Conservation (phyloP, 2,888 invertebrate genomes). For the Entomobrya proxima region DNA sequence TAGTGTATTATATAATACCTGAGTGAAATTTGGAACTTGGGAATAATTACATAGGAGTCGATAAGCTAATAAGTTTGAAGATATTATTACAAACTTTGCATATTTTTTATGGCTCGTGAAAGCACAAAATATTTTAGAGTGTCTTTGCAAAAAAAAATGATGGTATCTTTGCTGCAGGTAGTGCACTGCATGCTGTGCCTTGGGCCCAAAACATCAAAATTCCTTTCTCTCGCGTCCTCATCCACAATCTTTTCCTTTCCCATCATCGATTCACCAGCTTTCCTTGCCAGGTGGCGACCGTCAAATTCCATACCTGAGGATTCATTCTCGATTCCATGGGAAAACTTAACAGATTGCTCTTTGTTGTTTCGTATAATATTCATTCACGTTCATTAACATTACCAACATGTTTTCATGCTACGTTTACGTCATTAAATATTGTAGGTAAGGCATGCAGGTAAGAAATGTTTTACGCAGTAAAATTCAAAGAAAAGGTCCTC, state of each 20-base stretch:
- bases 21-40: no score
- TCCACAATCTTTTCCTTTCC: conserved; percentile 51
- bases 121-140: no score
- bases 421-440: neutral
- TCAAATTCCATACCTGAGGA: conserved; percentile 66
- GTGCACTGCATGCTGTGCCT: neutral
- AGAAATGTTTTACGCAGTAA: conserved; percentile 46
- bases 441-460: neutral
- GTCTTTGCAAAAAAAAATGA: neutral
- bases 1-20: no score
- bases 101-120: no score
- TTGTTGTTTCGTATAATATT: neutral
- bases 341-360: conserved; percentile 62
- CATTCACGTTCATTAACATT: conserved; percentile 32
- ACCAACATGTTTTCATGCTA: conserved; percentile 26
- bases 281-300: conserved; percentile 71
- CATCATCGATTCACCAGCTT: conserved; percentile 25
- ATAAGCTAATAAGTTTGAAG: no score
- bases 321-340: conserved; percentile 65
- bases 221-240: neutral
- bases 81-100: no score
- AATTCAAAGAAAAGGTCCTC: conserved; percentile 6
- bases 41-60: no score
- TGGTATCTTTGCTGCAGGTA: neutral
- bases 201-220: conserved; percentile 16